Conservation (phyloP, 2,888 invertebrate genomes). For the Lymantria dispar region DNA sequence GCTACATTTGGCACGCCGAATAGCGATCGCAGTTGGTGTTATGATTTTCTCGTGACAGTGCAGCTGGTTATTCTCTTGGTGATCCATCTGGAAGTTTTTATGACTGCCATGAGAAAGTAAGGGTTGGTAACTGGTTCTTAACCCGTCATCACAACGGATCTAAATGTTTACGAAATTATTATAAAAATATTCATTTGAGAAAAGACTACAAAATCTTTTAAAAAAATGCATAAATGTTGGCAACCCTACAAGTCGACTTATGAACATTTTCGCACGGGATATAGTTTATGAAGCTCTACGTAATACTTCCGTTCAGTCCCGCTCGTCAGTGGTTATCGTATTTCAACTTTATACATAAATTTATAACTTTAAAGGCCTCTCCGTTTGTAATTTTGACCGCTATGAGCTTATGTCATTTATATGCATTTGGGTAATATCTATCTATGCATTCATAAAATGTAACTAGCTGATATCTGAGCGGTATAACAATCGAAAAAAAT, state of each 20-base stretch:
- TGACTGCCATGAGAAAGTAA: not conserved
- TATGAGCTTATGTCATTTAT: no score
- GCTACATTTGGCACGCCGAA: not conserved
- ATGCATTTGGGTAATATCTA: no score
- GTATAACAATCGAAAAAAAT: no score
- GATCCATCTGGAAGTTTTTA: not conserved
- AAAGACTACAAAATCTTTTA: no score
- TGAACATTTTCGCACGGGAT: slow-evolving; percentile 27
- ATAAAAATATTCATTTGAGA: not conserved
- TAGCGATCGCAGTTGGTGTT: not conserved
- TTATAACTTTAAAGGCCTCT: not conserved
- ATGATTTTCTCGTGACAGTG: not conserved
- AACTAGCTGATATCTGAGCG: no score
- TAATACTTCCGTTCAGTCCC: slow-evolving; percentile 17
- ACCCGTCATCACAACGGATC: not conserved
- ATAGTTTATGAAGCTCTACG: slow-evolving; percentile 31
- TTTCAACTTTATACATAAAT: slow-evolving; percentile 12
- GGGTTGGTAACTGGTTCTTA: not conserved
- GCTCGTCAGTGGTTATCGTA: slow-evolving; percentile 20
- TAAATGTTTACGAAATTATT: not conserved
- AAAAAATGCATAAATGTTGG: not conserved
- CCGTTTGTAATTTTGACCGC: slow-evolving; percentile 11
- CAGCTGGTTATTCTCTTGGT: not conserved
- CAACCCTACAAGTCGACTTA: slow-evolving; percentile 22
- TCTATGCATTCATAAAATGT: not conserved